These are phyloP conservation scores for Indicator indicator DNA, from an alignment of 2,113 vertebrate genomes.

Conservation along the genomic window DNA sequence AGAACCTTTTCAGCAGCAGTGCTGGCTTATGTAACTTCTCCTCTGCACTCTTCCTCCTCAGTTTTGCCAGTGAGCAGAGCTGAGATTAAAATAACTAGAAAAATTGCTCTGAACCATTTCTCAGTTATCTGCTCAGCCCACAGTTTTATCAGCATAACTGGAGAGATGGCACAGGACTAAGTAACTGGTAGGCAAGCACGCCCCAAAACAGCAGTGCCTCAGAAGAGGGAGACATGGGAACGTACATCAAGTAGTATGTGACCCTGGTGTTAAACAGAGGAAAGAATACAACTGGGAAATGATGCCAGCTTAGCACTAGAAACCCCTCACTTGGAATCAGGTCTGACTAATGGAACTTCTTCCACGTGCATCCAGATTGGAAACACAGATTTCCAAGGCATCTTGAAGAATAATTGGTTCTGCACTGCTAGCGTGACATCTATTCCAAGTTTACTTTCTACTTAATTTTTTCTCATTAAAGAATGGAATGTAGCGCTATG, in stretches of 20 bases:
- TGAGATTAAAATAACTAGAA: not conserved
- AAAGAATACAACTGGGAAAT: not conserved
- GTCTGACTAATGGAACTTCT: not conserved
- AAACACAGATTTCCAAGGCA: not conserved
- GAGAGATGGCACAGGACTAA: not conserved
- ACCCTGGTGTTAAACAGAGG: not conserved
- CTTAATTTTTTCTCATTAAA: not conserved
- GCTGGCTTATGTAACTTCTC: not conserved
- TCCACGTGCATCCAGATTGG: not conserved
- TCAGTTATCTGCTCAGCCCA: not conserved
- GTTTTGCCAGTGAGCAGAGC: not conserved
- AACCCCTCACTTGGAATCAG: not conserved
- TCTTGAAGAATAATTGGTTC: conserved; percentile 5
- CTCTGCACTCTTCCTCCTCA: not conserved
- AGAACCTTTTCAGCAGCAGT: not conserved
- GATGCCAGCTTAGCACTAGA: not conserved
- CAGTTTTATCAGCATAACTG: not conserved
- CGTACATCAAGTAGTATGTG: not conserved
- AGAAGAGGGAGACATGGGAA: not conserved
- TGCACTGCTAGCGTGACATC: not conserved
- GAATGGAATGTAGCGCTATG: conserved; percentile 7
- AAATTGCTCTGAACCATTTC: not conserved
- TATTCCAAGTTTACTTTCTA: not conserved
- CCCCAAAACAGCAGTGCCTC: fast-evolving
- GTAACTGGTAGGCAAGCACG: not conserved